Base-by-base conservation (phyloP, 2,113 vertebrate species). In the Delphinus delphis region DNA sequence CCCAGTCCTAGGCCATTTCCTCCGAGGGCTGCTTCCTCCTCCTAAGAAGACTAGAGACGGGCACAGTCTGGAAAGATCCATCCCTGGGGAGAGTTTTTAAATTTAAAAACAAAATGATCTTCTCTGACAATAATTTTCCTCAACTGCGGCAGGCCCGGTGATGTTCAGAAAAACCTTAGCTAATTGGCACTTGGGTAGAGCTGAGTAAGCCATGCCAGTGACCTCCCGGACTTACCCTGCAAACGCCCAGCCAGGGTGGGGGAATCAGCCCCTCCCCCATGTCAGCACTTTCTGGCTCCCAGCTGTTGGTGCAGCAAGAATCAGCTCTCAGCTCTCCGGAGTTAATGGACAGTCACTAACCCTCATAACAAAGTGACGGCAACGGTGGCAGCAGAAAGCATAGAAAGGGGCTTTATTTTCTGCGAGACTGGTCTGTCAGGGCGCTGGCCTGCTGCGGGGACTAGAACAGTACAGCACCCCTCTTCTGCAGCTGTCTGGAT, bases 331-430 rank as follows among this genome's bases (percentile, higher is more conserved):
- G 53, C 53, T 53, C 53, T 53, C 53, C 0, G 2, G 95, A 97
- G 96, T 91, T 97, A 98, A 98, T 97, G 94, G 97, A 95, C 83
- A 97, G 96, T 96, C 97, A 96, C 97, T 97, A 97, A 97, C 90
- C 96, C 92, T 96, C 81, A 63, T 28, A 91, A 80, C 87, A 76
- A 93, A 80, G 95, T 73, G 88, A 67, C 26, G 85, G 83, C 63
- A 15, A 1, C 1, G 28, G 86, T 60, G 41, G 86, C 47, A 92
- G 65, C 68, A 36, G 0, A 11, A 65, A 60, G 55, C 58, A 31
- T 53, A 87, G 65, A 81, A 18, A 79, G 25, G 79, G 90, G 44
- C 31, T 74, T 95, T 96, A 68, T 98, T 96, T 98, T 80, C 96
- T 63, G 38, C 76, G 82, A 90, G 62, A 67, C 41, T 88, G 17